phyloP scores from a whole-genome alignment of 2,113 vertebrate species.

The Mesoclemmys tuberculata region DNA sequence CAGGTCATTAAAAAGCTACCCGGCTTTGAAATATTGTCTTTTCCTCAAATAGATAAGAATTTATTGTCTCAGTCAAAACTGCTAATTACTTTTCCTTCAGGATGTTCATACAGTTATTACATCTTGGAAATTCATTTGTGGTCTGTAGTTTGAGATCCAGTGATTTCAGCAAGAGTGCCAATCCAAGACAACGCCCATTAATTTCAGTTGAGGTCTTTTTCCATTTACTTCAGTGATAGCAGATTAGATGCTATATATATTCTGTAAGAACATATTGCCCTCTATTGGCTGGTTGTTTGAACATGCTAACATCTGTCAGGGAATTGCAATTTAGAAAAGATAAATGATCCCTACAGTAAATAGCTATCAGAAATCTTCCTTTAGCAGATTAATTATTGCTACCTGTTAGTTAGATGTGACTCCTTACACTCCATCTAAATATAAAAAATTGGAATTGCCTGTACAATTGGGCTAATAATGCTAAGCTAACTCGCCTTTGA shows the following conservation, averaged over 20 bases:
- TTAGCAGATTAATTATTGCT: background rate
- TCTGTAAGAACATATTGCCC: background rate
- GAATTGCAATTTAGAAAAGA: background rate
- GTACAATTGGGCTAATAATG: background rate
- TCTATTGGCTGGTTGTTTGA: background rate
- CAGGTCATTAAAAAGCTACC: background rate
- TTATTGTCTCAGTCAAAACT: background rate
- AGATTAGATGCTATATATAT: accelerated
- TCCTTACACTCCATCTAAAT: background rate
- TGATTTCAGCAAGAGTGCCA: background rate
- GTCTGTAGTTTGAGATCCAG: background rate
- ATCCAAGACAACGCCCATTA: background rate
- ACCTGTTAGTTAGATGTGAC: background rate
- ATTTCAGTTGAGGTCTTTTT: background rate
- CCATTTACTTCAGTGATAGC: background rate
- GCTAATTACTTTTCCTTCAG: background rate
- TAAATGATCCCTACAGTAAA: background rate
- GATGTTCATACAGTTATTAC: background rate
- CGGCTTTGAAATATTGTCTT: background rate
- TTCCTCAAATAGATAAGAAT: background rate
- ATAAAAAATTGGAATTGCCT: background rate
- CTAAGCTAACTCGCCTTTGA: background rate
- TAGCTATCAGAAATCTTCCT: background rate
- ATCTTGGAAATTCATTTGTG: background rate
- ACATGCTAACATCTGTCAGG: accelerated